Conservation (phyloP, 1,140 invertebrate genomes). For the Macrobrachium rosenbergii region DNA sequence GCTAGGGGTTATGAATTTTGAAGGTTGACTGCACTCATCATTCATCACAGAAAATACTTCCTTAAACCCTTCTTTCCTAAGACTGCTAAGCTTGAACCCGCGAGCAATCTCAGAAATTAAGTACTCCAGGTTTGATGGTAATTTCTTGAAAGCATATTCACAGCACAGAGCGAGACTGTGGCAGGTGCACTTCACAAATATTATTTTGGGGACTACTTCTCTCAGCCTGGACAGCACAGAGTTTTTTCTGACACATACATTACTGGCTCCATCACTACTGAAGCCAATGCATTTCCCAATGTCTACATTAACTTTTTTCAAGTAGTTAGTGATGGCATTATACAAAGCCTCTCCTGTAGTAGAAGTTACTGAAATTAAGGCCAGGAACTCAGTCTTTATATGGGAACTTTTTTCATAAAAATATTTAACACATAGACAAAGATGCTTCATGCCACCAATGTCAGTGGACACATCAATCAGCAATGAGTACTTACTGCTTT, state of each 20-base stretch:
- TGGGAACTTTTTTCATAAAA: conserved; percentile 17
- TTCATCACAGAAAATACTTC: conserved; percentile 46
- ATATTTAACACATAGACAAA: too few species aligned
- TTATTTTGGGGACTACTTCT: conserved; percentile 35
- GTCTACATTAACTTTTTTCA: conserved; percentile 23
- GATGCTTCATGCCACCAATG: conserved; percentile 16
- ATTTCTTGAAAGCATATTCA: conserved; percentile 53
- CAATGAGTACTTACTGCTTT: conserved; percentile 47
- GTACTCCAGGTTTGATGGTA: conserved; percentile 49
- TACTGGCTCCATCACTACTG: conserved; percentile 47
- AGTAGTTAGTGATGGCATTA: conserved; percentile 28
- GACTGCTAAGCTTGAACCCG: conserved; percentile 49
- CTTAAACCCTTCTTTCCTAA: conserved; percentile 44
- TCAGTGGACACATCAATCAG: conserved; percentile 53
- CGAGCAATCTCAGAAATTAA: conserved; percentile 46
- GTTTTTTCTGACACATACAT: conserved; percentile 53
- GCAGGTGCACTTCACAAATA: conserved; percentile 48
- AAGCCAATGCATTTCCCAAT: conserved; percentile 53
- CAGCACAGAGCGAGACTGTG: conserved; percentile 57
- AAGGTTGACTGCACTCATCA: conserved; percentile 47
- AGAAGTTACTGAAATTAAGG: conserved; percentile 43
- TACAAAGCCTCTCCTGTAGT: conserved; percentile 41
- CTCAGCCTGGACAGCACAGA: conserved; percentile 55
- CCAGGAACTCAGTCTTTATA: conserved; percentile 48
- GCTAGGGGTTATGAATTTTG: conserved; percentile 49